Evolutionary conservation across 2,797 vertebrate genomes (phyloP), one percentile per base, ranked within the genome.

Genomic region (Rhadinocentrus ornatus): DNA sequence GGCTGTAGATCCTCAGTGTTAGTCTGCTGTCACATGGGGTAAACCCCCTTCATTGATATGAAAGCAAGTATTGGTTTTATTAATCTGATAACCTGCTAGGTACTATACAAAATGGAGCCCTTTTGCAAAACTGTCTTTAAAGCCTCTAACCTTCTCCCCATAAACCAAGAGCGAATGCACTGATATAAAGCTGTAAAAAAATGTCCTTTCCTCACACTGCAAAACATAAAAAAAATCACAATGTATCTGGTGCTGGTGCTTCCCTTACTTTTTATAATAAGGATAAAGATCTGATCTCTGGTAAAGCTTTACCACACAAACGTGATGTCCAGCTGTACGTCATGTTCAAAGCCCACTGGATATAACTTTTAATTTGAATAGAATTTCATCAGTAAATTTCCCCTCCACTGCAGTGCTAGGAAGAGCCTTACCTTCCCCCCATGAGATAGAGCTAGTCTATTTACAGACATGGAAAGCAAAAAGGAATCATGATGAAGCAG

Each of bases 401-500:
- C 68, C 69, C 73, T 34, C 61, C 56, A 48, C 66, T 77, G 63
- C 71, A 61, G 50, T 12, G 55, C 74, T 83, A 83, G 82, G 71
- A 80, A 83, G 75, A 71, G 73, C 62, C 80, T 92, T 82, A 89
- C 88, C 84, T 86, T 77, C 66, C 75, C 31, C 71, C 75, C 85
- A 91, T 91, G 84, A 88, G 82, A 46, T 77, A 75, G 73, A 86
- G 83, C 77, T 80, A 79, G 77, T 84, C 44, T 77, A 88, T 87
- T 87, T 64, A 79, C 64, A 46, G 66, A 58, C 24, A 50, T 68
- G 73, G 76, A 82, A 86, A 83, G 63, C 39, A 76, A 64, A 62
- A 60, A 78, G 69, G 68, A 79, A 84, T 80, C 77, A 70, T 37
- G 62, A 65, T 75, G 66, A 78, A 81, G 78, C 75, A 52, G 18